phyloP scores from a whole-genome alignment of 92 coral and sea anemone species.

The Virgularia gustaviana region DNA sequence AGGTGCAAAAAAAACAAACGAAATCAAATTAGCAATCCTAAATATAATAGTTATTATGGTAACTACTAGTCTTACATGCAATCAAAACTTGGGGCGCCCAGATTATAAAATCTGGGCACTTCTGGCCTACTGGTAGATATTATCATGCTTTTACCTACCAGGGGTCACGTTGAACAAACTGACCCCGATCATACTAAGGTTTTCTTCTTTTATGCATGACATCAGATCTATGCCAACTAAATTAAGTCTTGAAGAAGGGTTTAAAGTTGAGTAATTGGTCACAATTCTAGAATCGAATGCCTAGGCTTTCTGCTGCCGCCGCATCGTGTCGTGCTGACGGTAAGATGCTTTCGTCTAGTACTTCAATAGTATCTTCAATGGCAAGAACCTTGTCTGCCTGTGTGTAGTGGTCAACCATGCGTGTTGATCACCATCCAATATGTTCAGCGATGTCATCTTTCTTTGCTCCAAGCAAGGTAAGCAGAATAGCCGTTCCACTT shows the following conservation, averaged over 20 bases:
- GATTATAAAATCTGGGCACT: too few species aligned
- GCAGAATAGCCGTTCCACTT: constrained; percentile 49
- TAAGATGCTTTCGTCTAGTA: not conserved
- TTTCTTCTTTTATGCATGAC: too few species aligned
- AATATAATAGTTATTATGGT: too few species aligned
- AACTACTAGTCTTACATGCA: too few species aligned
- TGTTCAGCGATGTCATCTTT: constrained; percentile 44
- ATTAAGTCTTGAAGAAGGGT: not conserved
- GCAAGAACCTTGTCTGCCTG: constrained; percentile 18
- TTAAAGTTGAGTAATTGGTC: not conserved
- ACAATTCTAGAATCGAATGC: not conserved
- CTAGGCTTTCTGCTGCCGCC: not conserved
- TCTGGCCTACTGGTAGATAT: too few species aligned
- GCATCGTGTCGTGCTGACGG: not conserved
- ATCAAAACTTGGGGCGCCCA: too few species aligned
- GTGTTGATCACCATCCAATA: constrained; percentile 50
- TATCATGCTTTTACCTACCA: too few species aligned
- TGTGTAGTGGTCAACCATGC: constrained; percentile 50
- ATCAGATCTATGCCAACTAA: too few species aligned
- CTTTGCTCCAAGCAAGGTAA: constrained; percentile 53
- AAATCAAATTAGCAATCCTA: too few species aligned
- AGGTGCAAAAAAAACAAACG: too few species aligned
- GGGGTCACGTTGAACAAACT: too few species aligned
- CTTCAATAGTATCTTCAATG: not conserved
- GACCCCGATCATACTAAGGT: too few species aligned